Conservation (phyloP, 2,888 invertebrate genomes). For the Scaptodrosophila latifasciaeformis region DNA sequence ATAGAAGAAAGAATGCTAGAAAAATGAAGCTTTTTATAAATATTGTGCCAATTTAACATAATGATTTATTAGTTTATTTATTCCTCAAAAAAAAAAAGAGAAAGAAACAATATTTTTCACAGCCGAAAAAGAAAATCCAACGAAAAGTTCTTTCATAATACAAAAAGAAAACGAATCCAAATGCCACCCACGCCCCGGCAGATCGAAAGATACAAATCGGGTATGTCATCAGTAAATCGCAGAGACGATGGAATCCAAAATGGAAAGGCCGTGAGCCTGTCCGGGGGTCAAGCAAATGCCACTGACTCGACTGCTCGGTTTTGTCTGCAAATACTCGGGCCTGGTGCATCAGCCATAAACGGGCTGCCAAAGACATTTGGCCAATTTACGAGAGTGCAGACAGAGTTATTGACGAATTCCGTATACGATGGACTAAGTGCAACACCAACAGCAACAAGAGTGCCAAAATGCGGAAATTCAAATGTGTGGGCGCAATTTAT, state of each 20-base stretch:
- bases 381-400: conserved; percentile 50
- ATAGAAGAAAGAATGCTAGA: conserved; percentile 15
- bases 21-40: conserved; percentile 40
- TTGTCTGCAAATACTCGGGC: too few species aligned
- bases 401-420: conserved; percentile 46
- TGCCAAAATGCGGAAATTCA: conserved; percentile 55
- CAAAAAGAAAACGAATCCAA: conserved; percentile 11
- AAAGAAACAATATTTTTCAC: conserved; percentile 53
- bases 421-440: conserved; percentile 31
- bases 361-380: too few species aligned
- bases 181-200: conserved; percentile 28
- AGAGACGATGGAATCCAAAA: not conserved
- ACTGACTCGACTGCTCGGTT: too few species aligned
- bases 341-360: too few species aligned
- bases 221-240: conserved; percentile 25
- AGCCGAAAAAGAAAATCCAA: conserved; percentile 23
- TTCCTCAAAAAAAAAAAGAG: too few species aligned
- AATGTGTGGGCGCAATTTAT: conserved; percentile 56
- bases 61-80: conserved; percentile 64
- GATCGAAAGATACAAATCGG: conserved; percentile 23
- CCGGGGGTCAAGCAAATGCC: too few species aligned
- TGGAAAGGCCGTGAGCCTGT: too few species aligned
- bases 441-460: conserved; percentile 22
- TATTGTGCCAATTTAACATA: conserved; percentile 60
- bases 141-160: conserved; percentile 54